Evolutionary conservation across 2,113 vertebrate genomes (phyloP), one percentile per base, ranked within the genome.

Genomic region (Limnothrissa miodon): DNA sequence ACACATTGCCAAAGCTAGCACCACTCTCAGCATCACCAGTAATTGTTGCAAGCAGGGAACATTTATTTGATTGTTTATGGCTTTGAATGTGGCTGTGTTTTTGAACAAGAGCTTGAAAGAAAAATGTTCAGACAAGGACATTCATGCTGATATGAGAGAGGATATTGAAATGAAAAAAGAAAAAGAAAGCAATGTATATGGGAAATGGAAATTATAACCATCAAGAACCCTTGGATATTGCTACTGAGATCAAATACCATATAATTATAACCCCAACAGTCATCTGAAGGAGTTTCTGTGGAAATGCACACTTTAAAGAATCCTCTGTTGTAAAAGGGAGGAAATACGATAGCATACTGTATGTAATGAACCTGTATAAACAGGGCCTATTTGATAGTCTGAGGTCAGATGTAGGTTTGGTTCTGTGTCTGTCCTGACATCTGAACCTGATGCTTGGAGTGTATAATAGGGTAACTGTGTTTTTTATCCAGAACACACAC

Each of bases 271-370:
- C 39, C 83, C 70, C 86, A 86, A 88, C 86, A 85, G 80, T 85
- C 80, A 87, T 86, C 84, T 86, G 53, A 82, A 81, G 42, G 36
- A 15, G 45, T 56, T 89, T 17, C 29, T 81, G 85, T 88, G 87
- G 85, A 83, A 88, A 86, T 85, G 10, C 21, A 4, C 78, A 84
- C 84, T 83, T 83, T 84, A 46, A 82, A 80, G 17, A 81, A 62
- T 56, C 39, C 82, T 83, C 82, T 66, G 80, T 79, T 80, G 84
- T 45, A 83, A 80, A 25, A 83, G 29, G 13, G 48, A 11, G n/a
- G 4, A 15, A 36, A 62, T 9, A 25, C 29, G 9, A 74, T 74
- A 39, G 29, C 66, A 36, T 36, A n/a, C n/a, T n/a, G n/a, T n/a
- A 74, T 39, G 33, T 23, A 56, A 17, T 74, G 11, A 29, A 74